phyloP scores from a whole-genome alignment of 2,797 vertebrate genomes.

The Etheostoma perlongum region DNA sequence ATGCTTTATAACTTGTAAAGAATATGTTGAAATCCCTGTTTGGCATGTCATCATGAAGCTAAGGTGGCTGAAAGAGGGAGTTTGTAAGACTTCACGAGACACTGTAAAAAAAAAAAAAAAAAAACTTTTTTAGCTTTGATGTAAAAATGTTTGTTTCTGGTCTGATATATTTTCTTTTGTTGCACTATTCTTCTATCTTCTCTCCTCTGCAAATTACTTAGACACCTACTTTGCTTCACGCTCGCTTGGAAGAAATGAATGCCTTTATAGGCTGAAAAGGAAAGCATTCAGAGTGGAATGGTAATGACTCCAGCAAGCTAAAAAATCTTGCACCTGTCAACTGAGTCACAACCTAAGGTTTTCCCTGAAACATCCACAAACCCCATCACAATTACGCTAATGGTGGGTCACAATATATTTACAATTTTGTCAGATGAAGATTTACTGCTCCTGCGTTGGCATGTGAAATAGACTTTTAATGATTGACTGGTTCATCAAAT shows the following conservation, averaged over 20 bases:
- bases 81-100: not conserved
- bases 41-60: not conserved
- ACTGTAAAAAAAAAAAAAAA: too few relatives aligned
- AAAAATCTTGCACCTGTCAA: slow-evolving; percentile 57
- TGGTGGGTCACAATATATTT: slow-evolving; percentile 45
- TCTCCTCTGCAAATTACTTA: slow-evolving; percentile 27
- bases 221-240: slow-evolving; percentile 30
- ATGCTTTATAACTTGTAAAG: not conserved
- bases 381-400: slow-evolving; percentile 62
- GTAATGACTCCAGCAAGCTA: slow-evolving; percentile 55
- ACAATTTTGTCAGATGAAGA: slow-evolving; percentile 40
- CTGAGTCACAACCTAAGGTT: slow-evolving; percentile 22
- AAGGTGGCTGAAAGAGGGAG: not conserved
- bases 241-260: slow-evolving; percentile 31
- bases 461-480: slow-evolving; percentile 9
- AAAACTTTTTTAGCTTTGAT: not conserved
- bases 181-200: slow-evolving; percentile 9
- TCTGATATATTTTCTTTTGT: slow-evolving; percentile 25
- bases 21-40: not conserved
- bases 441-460: slow-evolving; percentile 14
- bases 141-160: not conserved
- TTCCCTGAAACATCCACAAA: slow-evolving; percentile 37
- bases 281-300: slow-evolving; percentile 50
- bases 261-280: slow-evolving; percentile 17
- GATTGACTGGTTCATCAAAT: slow-evolving; percentile 27